Conservation (phyloP, 2,797 vertebrate genomes). For the Gymnodraco acuticeps region DNA sequence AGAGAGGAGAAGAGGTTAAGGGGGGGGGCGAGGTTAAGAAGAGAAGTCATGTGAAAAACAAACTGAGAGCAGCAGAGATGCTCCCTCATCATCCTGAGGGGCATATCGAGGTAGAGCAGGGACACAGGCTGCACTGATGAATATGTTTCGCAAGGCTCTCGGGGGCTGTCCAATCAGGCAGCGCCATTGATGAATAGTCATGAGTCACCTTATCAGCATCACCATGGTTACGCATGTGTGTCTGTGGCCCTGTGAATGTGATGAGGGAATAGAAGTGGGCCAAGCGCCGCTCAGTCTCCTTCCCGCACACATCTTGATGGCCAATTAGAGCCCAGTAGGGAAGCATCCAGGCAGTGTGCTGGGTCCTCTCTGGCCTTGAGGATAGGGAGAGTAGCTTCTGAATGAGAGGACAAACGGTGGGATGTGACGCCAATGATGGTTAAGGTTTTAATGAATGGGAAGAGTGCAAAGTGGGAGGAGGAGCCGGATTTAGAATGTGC, state of each 20-base stretch:
- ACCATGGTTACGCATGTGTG: slow-evolving; percentile 82
- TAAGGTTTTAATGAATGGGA: slow-evolving; percentile 10
- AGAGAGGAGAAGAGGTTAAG: slow-evolving; percentile 24
- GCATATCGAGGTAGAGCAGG: slow-evolving; percentile 61
- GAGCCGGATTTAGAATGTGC: slow-evolving; percentile 9
- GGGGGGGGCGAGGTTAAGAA: slow-evolving; percentile 27
- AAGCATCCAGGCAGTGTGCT: slow-evolving; percentile 51
- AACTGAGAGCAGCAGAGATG: slow-evolving; percentile 53
- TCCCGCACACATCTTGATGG: slow-evolving; percentile 76
- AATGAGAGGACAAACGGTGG: slow-evolving; percentile 13
- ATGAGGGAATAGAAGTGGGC: slow-evolving; percentile 77
- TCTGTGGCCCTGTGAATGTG: slow-evolving; percentile 73
- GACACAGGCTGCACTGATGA: slow-evolving; percentile 71
- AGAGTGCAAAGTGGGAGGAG: neutral
- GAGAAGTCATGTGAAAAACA: slow-evolving; percentile 55
- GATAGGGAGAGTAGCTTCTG: slow-evolving; percentile 12
- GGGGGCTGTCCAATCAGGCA: slow-evolving; percentile 77
- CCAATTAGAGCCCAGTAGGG: slow-evolving; percentile 71
- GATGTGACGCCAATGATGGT: neutral
- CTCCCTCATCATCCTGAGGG: slow-evolving; percentile 53
- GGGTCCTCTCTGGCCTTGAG: slow-evolving; percentile 13
- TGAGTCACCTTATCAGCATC: slow-evolving; percentile 82
- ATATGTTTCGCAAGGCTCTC: slow-evolving; percentile 68
- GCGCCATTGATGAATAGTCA: slow-evolving; percentile 82
- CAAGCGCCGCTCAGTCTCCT: slow-evolving; percentile 63